Conservation (phyloP, 1,140 invertebrate genomes). For the Lordiphosa stackelbergi region DNA sequence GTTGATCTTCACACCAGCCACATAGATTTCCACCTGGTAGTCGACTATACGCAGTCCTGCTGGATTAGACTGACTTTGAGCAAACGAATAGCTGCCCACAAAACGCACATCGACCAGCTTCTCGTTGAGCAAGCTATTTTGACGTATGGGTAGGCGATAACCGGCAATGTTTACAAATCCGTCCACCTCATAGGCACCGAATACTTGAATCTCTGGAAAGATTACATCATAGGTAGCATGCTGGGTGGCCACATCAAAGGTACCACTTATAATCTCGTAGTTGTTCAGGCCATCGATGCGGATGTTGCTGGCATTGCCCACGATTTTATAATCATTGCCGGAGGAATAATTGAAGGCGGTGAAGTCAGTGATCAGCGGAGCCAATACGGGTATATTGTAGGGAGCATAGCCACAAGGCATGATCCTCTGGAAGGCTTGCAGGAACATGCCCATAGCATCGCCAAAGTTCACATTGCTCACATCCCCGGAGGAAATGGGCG, state of each 20-base stretch:
- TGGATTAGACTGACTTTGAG: constrained; percentile 22
- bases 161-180: constrained; percentile 34
- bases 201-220: constrained; percentile 42
- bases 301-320: constrained; percentile 50
- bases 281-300: constrained; percentile 44
- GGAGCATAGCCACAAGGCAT: constrained; percentile 52
- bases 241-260: constrained; percentile 30
- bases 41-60: constrained; percentile 39
- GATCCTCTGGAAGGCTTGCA: constrained; percentile 45
- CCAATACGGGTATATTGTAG: constrained; percentile 37
- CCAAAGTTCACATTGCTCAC: constrained; percentile 20
- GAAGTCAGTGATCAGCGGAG: constrained; percentile 29
- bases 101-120: constrained; percentile 47
- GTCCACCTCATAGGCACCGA: constrained; percentile 41
- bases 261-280: constrained; percentile 36
- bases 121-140: constrained; percentile 45
- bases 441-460: constrained; percentile 31
- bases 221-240: constrained; percentile 40
- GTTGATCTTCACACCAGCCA: constrained; percentile 36
- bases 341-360: constrained; percentile 14
- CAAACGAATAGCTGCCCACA: constrained; percentile 45
- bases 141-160: constrained; percentile 22
- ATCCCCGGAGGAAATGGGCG: constrained; percentile 23
- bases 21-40: constrained; percentile 39
- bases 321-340: constrained; percentile 20